Percentiles rank a stretch among this genome's conserved stretches.
Conservation (phyloP, 2,888 invertebrate genomes). For the Hirtodrosophila cameraria region DNA sequence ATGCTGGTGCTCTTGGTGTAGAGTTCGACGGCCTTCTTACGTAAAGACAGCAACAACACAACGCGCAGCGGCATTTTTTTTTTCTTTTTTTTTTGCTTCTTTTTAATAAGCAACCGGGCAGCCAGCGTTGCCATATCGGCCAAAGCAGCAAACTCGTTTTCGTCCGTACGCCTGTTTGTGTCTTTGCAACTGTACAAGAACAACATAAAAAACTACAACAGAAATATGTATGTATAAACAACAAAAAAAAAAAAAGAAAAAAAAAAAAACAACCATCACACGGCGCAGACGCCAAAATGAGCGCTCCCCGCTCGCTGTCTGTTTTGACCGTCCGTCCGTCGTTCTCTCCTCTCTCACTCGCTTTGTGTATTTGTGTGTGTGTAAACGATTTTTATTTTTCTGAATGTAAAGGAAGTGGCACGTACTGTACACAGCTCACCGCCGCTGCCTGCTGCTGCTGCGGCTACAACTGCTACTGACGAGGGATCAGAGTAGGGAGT, state of each 20-base stretch:
- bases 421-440: conserved; percentile 72
- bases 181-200: conserved; percentile 77
- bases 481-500: conserved; percentile 56
- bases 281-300: conserved; percentile 71
- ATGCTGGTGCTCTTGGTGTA: conserved; percentile 58
- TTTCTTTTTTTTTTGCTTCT: conserved; percentile 60
- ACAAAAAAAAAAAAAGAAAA: conserved; percentile 37
- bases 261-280: conserved; percentile 43
- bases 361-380: conserved; percentile 25
- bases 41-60: conserved; percentile 61
- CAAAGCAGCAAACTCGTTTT: conserved; percentile 57
- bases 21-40: conserved; percentile 79
- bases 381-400: conserved; percentile 75
- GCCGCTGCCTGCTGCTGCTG: conserved; percentile 50
- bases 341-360: conserved; percentile 22
- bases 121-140: conserved; percentile 65
- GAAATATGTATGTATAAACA: conserved; percentile 36
- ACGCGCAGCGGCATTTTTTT: conserved; percentile 66
- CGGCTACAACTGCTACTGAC: conserved; percentile 54
- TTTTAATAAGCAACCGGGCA: conserved; percentile 66
- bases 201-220: conserved; percentile 51
- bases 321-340: conserved; percentile 27
- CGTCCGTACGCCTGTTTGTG: conserved; percentile 43
- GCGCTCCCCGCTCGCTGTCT: conserved; percentile 44
- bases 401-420: conserved; percentile 79